Evolutionary conservation across 2,113 vertebrate genomes (phyloP), one percentile per base, ranked within the genome.

Genomic region (Mormoops blainvillei): DNA sequence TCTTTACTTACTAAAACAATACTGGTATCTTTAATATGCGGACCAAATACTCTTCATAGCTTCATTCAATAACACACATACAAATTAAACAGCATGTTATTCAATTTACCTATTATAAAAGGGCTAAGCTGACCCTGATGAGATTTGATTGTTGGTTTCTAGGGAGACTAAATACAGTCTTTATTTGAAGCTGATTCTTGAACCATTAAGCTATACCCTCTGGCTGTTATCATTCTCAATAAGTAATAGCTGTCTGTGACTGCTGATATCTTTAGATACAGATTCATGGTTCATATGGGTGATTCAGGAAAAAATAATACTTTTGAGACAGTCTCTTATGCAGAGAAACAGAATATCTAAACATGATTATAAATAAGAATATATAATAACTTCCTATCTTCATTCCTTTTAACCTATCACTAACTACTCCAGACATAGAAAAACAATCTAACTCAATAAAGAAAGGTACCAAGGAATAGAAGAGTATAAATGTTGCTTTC

Each of bases 21-120:
- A 77, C 24, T 78, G 11, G 18, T 96, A 94, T 86, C 16, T 90
- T 98, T 96, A 94, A 92, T 95, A 96, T 93, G 74, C 76, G 96
- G 70, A 90, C 36, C 41, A 94, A 96, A 91, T 54, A 85, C 15
- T 95, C 95, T 82, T 94, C 80, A 87, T 73, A 92, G 48, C 22
- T 94, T 97, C 76, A 97, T 94, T 96, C 84, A 95, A 76, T 91
- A 98, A 96, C 52, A 95, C 65, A 93, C 80, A 94, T 87, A 95
- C 94, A 97, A 97, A 97, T 97, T 98, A 98, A 97, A 97, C 67
- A 96, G 67, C 56, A 92, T 96, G 96, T 96, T 97, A 94, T 89
- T 96, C 94, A 97, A 97, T 97, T 97, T 96, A 93, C 94, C 93
- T 97, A 96, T 97, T 98, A 96, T 50, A 93, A 97, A 97, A 96